Percentiles rank a stretch among this genome's conserved stretches.
Conservation (phyloP, 2,888 invertebrate species). For the Muschampia plurimacula region DNA sequence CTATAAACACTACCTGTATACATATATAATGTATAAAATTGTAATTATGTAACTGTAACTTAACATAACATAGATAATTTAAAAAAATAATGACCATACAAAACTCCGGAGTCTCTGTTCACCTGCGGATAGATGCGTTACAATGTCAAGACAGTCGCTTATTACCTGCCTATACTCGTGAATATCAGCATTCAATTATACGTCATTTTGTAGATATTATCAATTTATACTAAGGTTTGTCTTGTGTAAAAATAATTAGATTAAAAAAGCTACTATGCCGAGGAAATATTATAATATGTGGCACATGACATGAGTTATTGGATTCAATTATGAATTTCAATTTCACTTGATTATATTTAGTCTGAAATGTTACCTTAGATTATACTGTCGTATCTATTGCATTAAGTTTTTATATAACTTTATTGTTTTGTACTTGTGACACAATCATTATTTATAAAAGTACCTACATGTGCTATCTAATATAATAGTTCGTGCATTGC, state of each 20-base stretch:
- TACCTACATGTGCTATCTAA: neutral
- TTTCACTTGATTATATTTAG: neutral
- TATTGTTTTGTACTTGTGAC: conserved; percentile 15
- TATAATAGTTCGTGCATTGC: neutral
- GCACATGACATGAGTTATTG: conserved; percentile 27
- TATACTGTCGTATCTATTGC: neutral
- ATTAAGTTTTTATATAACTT: conserved; percentile 3
- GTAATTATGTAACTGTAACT: too few relatives aligned
- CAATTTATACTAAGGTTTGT: conserved; percentile 35
- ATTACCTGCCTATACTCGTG: conserved; percentile 27
- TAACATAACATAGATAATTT: too few relatives aligned
- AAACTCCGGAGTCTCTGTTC: conserved; percentile 9
- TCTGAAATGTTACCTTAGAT: conserved; percentile 7
- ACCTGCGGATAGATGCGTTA: conserved; percentile 33
- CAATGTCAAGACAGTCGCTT: conserved; percentile 29
- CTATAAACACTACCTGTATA: too few relatives aligned
- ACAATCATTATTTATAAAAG: neutral
- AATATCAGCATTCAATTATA: conserved; percentile 35
- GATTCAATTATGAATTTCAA: conserved; percentile 24
- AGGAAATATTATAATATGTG: conserved; percentile 30
- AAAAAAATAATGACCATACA: neutral
- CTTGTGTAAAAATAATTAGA: conserved; percentile 35
- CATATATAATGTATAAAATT: too few relatives aligned
- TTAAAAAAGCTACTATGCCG: conserved; percentile 26
- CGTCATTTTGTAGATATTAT: conserved; percentile 34